Base-by-base conservation (phyloP, 2,797 vertebrate species). In the Craterocephalus amniculus region DNA sequence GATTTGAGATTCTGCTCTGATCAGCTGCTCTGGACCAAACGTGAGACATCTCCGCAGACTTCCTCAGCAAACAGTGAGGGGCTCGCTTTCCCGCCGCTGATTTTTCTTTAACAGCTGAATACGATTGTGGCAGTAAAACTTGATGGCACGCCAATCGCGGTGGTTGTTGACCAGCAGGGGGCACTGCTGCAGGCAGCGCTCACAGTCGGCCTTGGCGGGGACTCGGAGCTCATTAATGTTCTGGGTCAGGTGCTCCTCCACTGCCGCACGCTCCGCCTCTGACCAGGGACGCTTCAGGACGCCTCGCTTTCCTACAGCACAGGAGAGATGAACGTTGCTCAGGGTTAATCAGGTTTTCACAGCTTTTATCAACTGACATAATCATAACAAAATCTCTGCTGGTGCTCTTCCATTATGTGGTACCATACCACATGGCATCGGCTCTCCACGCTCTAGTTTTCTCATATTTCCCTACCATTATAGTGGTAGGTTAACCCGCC, bases 51-150 rank as follows among this genome's bases (percentile, higher is more conserved):
- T 26, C 0, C 4, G 27, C 10, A 18, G 5, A 20, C 51, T 7
- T 14, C 10, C 79, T 93, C 88, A 94, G 90, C 93, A 95, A 60
- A 94, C 90, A 0, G 81, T 85, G 40, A 94, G 85, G 3, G 89
- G 78, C 68, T 67, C 87, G 20, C 60, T 84, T 49, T 93, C 92
- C 1, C 94, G 90, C 59, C 90, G 90, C 89, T 93, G 92, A 69
- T 92, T 95, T 69, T 95, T 95, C 87, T 95, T 95, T 67, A 95
- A 85, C 83, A 95, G 89, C 86, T 95, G 95, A 56, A 95, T 95
- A 77, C 95, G 95, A 77, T 95, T 95, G 92, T 95, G 95, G 83
- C 94, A 95, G 85, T 95, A 95, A 85, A 95, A 95, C 78, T 95
- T 95, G 63, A 95, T 93, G 58, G 95, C 95, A 36, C 94, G 86